Conservation (phyloP, 2,113 vertebrate genomes). For the Anoplopoma fimbria region DNA sequence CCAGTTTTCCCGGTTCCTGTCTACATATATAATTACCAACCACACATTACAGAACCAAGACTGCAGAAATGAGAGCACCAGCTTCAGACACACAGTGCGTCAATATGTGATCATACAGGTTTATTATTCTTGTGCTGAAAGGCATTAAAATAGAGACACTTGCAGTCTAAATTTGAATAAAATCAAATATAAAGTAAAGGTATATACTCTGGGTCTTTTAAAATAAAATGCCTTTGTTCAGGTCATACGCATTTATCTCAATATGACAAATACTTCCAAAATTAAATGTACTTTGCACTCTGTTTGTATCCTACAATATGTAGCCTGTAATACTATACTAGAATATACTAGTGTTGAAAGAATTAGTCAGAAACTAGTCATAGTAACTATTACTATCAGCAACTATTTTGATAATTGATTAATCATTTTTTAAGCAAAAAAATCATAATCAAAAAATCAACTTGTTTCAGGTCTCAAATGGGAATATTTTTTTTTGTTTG, state of each 20-base stretch:
- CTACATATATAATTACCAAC: constrained; percentile 76
- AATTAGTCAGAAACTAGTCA: neutral
- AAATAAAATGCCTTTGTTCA: constrained; percentile 1
- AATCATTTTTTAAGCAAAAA: neutral
- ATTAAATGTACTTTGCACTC: neutral
- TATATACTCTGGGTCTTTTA: neutral
- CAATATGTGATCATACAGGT: neutral
- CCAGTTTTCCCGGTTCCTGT: constrained; percentile 64
- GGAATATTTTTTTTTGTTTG: no score
- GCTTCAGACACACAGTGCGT: neutral
- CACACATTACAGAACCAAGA: constrained; percentile 54
- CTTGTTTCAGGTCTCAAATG: neutral
- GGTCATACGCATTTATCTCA: neutral
- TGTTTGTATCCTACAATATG: neutral
- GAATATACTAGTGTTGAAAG: neutral
- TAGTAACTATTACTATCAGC: neutral
- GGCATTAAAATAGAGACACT: neutral
- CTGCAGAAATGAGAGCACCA: constrained; percentile 31
- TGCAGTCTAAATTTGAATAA: neutral
- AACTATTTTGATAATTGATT: neutral
- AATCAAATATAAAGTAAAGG: neutral
- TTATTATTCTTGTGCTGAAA: neutral
- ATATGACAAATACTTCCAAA: neutral
- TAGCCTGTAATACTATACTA: neutral
- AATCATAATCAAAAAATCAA: neutral